These are phyloP conservation scores for Lordiphosa collinella DNA, from an alignment of 1,140 invertebrate species.

Conservation along the genomic window DNA sequence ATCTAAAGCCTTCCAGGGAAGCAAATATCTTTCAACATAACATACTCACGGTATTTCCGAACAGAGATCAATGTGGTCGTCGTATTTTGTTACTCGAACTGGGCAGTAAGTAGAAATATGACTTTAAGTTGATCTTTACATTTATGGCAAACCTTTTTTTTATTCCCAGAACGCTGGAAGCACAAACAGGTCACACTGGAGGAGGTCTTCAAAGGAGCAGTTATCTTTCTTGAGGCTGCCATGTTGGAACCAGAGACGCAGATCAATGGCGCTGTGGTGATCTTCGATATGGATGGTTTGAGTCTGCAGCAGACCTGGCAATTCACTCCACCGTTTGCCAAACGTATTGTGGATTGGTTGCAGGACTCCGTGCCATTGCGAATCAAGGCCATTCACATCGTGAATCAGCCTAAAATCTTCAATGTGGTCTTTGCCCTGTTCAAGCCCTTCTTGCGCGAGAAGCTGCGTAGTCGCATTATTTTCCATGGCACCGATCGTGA, in stretches of 20 bases:
- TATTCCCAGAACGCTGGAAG: conserved; percentile 88
- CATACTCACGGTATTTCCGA: conserved; percentile 87
- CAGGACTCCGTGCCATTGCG: conserved; percentile 89
- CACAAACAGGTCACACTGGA: conserved; percentile 88
- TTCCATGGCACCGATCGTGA: conserved; percentile 92
- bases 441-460: conserved; percentile 91
- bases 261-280: conserved; percentile 87
- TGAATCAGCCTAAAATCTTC: conserved; percentile 94
- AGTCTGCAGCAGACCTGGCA: conserved; percentile 89
- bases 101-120: conserved; percentile 84
- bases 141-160: not conserved
- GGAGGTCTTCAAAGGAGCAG: conserved; percentile 90
- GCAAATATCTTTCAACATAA: conserved; percentile 89
- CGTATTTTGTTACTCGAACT: conserved; percentile 88
- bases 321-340: conserved; percentile 90
- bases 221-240: conserved; percentile 88
- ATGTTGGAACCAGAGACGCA: conserved; percentile 89
- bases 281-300: conserved; percentile 92
- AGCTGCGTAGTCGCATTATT: conserved; percentile 86
- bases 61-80: conserved; percentile 86
- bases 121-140: not conserved
- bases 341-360: conserved; percentile 89
- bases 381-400: conserved; percentile 91
- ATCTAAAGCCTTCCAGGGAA: conserved; percentile 85
- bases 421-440: conserved; percentile 92